Conservation (phyloP, 1,140 invertebrate species). For the Diuraphis noxia region DNA sequence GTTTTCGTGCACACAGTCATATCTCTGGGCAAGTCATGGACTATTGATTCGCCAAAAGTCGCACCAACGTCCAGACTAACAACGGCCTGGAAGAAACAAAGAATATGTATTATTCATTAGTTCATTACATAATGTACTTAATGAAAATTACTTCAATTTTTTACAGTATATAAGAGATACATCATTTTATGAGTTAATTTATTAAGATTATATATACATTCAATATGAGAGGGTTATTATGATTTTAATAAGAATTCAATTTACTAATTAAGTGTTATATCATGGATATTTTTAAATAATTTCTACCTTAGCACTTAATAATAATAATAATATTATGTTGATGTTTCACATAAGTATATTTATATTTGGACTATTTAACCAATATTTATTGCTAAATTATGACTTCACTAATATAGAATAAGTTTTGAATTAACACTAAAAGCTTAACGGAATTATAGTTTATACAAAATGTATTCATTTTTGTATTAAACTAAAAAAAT, state of each 20-base stretch:
- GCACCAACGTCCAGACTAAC: conserved; percentile 68
- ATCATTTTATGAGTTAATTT: not conserved
- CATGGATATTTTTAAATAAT: not conserved
- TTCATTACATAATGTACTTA: not conserved
- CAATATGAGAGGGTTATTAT: not conserved
- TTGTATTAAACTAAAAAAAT: not conserved
- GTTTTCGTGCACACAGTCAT: conserved; percentile 76
- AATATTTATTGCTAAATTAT: too few species aligned
- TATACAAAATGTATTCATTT: not conserved
- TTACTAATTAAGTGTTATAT: not conserved
- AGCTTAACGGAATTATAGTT: not conserved
- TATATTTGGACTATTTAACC: not conserved
- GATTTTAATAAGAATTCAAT: not conserved
- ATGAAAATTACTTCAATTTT: not conserved
- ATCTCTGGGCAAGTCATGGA: conserved; percentile 72
- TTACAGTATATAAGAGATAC: not conserved
- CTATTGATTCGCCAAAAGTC: conserved; percentile 77
- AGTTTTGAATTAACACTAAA: not conserved
- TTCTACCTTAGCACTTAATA: too few species aligned
- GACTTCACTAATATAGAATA: too few species aligned
- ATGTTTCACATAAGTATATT: too few species aligned
- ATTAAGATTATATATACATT: too few species aligned
- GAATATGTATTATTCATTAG: not conserved
- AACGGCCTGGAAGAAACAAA: conserved; percentile 62
- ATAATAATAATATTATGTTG: too few species aligned